Base-by-base conservation (phyloP, 2,888 invertebrate species). In the Euproctis similis region DNA sequence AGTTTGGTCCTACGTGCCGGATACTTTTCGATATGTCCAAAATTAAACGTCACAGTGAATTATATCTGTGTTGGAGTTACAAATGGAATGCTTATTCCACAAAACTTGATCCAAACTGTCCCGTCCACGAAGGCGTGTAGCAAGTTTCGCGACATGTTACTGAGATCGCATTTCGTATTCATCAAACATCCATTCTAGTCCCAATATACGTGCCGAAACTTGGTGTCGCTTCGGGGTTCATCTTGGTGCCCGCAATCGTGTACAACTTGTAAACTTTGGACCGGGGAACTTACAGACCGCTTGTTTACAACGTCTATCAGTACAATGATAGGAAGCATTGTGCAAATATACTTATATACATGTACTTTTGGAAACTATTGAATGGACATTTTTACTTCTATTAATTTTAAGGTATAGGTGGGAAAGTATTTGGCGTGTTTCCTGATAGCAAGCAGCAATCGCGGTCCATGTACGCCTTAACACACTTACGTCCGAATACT, bases 171-270 rank as follows among this genome's bases (percentile, higher is more conserved):
- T 65, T 66, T 66, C 60, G 63, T 67, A 68, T 72, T 72, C 71
- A 72, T 73, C 75, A 75, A 76, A 75, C 71, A 73, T 56, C 67
- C 60, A 70, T 69, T 69, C 68, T 59, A 52, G 62, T 69, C 65
- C 59, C 67, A 66, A 73, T 72, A 71, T 70, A 70, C 66, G 67
- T 63, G 60, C 59, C 30, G 55, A 59, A 75, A 75, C 67, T 74
- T 74, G 54, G 59, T 54, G 59, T 47, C 60, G 70, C 75, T 65
- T 40, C 52, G 59, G 63, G 76, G 72, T 69, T 73, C 72, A 71
- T 78, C 69, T 68, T 53, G 66, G 65, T 72, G 69, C 58, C 61
- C 62, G 54, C 62, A 65, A 64, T 67, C 59, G 53, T 55, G 54
- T 60, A 54, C 56, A 69, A 71, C 71, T 74, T 63, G 55, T 46